Conservation (phyloP, 35 echinoderm and acorn worm genomes). For the Ptychodera flava region DNA sequence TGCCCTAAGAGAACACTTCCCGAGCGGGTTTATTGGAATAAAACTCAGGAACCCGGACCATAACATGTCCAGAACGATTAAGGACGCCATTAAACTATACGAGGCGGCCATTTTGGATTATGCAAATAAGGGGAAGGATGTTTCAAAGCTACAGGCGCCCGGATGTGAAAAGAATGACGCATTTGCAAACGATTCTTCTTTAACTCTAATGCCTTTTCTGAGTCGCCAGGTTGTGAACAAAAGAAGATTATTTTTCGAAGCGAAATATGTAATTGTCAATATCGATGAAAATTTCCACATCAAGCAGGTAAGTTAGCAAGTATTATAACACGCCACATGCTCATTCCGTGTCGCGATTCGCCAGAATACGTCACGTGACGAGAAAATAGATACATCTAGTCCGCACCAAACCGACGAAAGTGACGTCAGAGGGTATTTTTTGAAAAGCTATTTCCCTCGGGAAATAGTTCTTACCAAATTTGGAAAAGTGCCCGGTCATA, state of each 20-base stretch:
- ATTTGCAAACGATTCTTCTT: too few relatives aligned
- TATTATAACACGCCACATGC: too few relatives aligned
- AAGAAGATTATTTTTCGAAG: not conserved
- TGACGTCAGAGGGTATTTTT: too few relatives aligned
- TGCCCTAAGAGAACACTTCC: not conserved
- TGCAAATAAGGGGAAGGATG: not conserved
- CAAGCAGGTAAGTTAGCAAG: not conserved
- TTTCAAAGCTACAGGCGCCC: not conserved
- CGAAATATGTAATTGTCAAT: not conserved
- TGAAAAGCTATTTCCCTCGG: too few relatives aligned
- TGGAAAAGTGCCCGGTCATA: too few relatives aligned
- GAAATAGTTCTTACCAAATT: too few relatives aligned
- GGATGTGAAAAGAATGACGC: not conserved
- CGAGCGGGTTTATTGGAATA: not conserved
- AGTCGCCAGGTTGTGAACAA: too few relatives aligned
- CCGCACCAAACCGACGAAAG: too few relatives aligned
- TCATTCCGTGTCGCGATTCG: too few relatives aligned
- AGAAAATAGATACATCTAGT: too few relatives aligned
- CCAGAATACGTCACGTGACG: too few relatives aligned
- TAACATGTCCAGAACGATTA: not conserved
- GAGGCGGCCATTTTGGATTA: not conserved
- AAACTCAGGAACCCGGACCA: not conserved
- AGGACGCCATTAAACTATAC: not conserved
- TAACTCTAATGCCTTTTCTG: too few relatives aligned
- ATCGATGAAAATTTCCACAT: not conserved